These are phyloP conservation scores for Poicephalus gulielmi DNA, from an alignment of 2,113 vertebrate species.

Conservation along the genomic window DNA sequence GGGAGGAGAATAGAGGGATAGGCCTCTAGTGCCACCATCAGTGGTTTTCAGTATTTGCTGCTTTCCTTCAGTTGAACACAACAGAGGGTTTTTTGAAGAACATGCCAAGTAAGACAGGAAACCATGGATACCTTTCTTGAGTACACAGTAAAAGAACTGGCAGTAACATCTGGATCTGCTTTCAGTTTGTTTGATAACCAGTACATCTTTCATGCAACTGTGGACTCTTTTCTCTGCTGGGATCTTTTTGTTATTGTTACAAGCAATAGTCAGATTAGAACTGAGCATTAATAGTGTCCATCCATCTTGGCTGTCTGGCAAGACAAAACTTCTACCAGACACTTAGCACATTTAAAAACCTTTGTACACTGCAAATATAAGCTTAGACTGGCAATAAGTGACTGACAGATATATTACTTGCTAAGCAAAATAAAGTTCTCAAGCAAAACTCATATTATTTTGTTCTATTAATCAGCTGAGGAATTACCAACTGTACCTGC, in stretches of 20 bases:
- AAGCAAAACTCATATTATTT: not conserved
- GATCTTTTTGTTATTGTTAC: not conserved
- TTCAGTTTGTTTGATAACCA: not conserved
- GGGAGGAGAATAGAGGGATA: not conserved
- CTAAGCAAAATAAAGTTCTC: not conserved
- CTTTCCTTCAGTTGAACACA: not conserved
- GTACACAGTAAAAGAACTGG: not conserved
- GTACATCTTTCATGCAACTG: not conserved
- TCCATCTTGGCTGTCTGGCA: not conserved
- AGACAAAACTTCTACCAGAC: not conserved
- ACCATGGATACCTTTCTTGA: rapidly evolving
- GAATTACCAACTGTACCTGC: not conserved
- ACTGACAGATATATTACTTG: not conserved
- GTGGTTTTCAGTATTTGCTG: slow-evolving; percentile 3
- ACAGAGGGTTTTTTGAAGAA: not conserved
- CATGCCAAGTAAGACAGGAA: not conserved
- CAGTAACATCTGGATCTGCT: not conserved
- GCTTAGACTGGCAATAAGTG: not conserved
- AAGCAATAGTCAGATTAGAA: not conserved
- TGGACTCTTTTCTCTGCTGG: not conserved
- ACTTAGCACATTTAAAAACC: not conserved
- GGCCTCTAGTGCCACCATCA: slow-evolving; percentile 60
- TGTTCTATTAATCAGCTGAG: not conserved
- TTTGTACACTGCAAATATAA: not conserved
- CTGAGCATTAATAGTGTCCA: not conserved